Conservation (phyloP, 2,888 invertebrate genomes). For the Eristalis tenax region DNA sequence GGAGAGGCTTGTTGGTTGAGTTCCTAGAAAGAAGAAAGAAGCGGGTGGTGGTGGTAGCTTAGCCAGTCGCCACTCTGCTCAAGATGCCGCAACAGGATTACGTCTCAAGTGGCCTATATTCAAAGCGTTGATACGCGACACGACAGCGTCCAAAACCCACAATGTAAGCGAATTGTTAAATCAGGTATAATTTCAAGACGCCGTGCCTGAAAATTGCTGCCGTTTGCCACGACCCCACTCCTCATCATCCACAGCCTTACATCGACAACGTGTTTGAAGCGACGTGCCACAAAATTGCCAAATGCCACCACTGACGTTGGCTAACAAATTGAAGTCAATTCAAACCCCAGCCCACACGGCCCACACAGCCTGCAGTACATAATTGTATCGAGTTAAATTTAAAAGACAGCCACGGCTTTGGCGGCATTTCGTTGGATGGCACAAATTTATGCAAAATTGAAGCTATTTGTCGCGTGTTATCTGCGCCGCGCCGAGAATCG, state of each 20-base stretch:
- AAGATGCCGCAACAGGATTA: no score
- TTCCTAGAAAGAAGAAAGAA: no score
- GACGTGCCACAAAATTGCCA: not conserved
- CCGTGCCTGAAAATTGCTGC: no score
- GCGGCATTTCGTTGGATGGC: slow-evolving; percentile 22
- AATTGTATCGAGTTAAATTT: slow-evolving; percentile 32
- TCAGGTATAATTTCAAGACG: no score
- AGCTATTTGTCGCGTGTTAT: slow-evolving; percentile 30
- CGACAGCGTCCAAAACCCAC: no score
- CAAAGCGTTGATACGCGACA: no score
- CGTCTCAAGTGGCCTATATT: no score
- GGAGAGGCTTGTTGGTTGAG: no score
- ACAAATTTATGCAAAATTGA: slow-evolving; percentile 50
- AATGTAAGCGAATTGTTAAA: no score
- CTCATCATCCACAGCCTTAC: not conserved
- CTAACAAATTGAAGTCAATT: slow-evolving; percentile 17
- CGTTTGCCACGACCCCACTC: no score
- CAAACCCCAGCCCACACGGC: not conserved
- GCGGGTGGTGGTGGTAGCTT: no score
- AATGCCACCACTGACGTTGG: not conserved
- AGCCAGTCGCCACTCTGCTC: no score
- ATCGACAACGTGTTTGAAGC: not conserved
- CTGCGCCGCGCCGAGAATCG: slow-evolving; percentile 31
- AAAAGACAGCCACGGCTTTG: slow-evolving; percentile 22
- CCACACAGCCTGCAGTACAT: not conserved